A percentile compares a stretch with the other conserved stretches of the same genome.
These are phyloP conservation scores for Hyles euphorbiae DNA, from an alignment of 1,140 invertebrate species.

Conservation along the genomic window DNA sequence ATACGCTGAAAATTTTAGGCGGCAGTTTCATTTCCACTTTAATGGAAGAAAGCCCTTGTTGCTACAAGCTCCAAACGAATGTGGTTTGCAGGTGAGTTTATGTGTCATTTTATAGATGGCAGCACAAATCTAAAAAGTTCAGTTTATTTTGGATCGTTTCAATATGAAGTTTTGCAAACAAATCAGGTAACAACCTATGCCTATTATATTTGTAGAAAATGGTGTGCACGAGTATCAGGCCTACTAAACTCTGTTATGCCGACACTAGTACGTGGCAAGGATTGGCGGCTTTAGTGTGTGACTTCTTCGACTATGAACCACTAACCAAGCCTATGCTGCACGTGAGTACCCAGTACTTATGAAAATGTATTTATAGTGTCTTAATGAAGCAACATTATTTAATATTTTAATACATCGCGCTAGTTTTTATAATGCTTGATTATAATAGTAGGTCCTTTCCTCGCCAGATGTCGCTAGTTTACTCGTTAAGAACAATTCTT, in stretches of 20 bases:
- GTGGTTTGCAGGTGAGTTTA: constrained; percentile 79
- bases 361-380: too few relatives aligned
- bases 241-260: constrained; percentile 78
- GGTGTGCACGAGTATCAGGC: constrained; percentile 81
- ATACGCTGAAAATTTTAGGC: constrained; percentile 89
- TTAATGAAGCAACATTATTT: background rate
- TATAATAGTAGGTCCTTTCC: too few relatives aligned
- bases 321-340: constrained; percentile 74
- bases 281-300: constrained; percentile 77
- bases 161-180: too few relatives aligned
- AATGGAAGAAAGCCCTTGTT: constrained; percentile 83
- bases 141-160: too few relatives aligned
- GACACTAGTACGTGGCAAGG: constrained; percentile 79
- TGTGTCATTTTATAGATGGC: background rate
- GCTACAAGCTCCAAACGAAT: constrained; percentile 88
- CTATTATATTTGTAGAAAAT: constrained; percentile 77
- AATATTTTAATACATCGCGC: background rate
- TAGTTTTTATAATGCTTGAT: too few relatives aligned
- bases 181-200: too few relatives aligned
- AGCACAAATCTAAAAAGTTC: background rate
- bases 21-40: constrained; percentile 83
- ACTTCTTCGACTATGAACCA: constrained; percentile 79
- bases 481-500: background rate
- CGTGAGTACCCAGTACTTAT: constrained; percentile 70
- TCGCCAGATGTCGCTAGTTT: background rate